Evolutionary conservation across 2,888 invertebrate species (phyloP), one percentile per base, ranked within the genome.

Genomic region (Caradrina clavipalpis): DNA sequence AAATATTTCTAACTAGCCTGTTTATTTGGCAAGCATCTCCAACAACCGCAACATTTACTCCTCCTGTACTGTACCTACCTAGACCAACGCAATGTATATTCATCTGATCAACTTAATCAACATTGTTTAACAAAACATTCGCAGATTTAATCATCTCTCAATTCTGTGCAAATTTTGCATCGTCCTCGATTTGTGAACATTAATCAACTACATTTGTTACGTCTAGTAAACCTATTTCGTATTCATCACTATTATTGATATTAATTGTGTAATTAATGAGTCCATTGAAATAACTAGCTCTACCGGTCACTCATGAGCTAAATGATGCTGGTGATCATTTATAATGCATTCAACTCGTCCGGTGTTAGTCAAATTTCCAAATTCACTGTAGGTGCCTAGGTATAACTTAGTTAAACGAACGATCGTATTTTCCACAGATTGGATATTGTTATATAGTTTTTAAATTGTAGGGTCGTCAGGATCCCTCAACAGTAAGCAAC

Each of bases 191-290:
- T 62, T 57, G 50, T 61, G 26, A 70, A 72, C 54, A 72, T 57
- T 53, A 51, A 77, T 70, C 62, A 67, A 64, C 26, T 19, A 60
- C 68, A 47, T 67, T 57, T 76, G 67, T 78, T 77, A 78, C 69
- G 79, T 78, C 67, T 53, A 66, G 76, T 54, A 76, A 79, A 73
- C 72, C 72, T 69, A 79, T 85, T 75, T 64, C 53, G 79, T 73
- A 76, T 85, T 86, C 82, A 82, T 77, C 65, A 62, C 61, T 65
- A 69, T 65, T 73, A 82, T 80, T 81, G 68, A 77, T 74, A 73
- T 70, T 73, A 58, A 71, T 72, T 76, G 65, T 69, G 65, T 82
- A 73, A 86, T 82, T 82, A 77, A 85, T 85, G 75, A 82, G 73
- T 53, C 69, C 65, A 80, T 78, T 71, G 75, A 80, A 81, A 73